phyloP scores from a whole-genome alignment of 1,140 invertebrate species.

The Neodiprion pinetum region DNA sequence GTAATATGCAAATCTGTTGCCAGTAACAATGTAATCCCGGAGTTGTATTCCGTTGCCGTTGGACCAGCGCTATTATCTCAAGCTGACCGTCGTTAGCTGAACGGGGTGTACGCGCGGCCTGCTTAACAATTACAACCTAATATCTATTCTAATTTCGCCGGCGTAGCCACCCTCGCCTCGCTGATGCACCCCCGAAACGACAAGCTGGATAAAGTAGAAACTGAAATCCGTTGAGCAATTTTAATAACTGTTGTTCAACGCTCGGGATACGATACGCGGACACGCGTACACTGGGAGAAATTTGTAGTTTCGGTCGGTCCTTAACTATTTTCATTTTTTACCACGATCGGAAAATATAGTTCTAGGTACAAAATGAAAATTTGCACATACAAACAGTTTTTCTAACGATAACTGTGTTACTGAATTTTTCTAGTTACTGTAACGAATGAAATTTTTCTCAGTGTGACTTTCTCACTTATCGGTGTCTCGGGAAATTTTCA shows the following conservation, averaged over 20 bases:
- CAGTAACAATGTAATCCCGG: background rate
- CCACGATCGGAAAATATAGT: too few species aligned
- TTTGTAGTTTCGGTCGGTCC: background rate
- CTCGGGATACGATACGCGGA: too few species aligned
- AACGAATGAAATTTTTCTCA: too few species aligned
- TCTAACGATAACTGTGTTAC: too few species aligned
- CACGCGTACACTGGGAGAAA: background rate
- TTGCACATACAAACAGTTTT: too few species aligned
- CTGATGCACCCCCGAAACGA: background rate
- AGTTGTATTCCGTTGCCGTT: conserved; percentile 8
- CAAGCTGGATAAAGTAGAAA: background rate
- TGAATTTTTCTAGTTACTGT: too few species aligned
- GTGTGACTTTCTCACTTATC: too few species aligned
- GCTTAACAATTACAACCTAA: conserved; percentile 23
- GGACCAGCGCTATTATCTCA: conserved; percentile 23
- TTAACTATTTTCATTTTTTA: too few species aligned
- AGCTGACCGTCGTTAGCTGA: conserved; percentile 22
- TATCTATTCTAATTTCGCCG: background rate
- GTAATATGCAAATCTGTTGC: too few species aligned
- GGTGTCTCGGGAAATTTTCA: too few species aligned
- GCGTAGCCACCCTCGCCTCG: background rate
- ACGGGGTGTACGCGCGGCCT: conserved; percentile 13
- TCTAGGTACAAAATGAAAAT: too few species aligned
- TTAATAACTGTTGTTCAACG: conserved; percentile 2
- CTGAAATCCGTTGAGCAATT: background rate